Evolutionary conservation across 2,888 invertebrate species (phyloP), one percentile per base, ranked within the genome.

Genomic region (Coremacera marginata): DNA sequence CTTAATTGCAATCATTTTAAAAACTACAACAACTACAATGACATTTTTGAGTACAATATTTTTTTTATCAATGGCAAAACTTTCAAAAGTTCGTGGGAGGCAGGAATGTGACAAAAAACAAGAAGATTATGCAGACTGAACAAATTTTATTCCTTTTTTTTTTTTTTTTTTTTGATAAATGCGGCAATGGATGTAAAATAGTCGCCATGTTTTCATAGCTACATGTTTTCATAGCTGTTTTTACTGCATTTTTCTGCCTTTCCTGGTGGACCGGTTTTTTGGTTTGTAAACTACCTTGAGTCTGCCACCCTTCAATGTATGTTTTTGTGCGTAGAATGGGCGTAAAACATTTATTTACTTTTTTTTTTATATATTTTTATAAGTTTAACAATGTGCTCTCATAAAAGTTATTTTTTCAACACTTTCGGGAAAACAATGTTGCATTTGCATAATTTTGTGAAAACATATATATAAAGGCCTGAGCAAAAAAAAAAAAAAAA

Each of bases 391-490:
- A 60, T 60, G 14, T 22, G 27, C 16, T 25, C 25, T 25, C 52
- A 52, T 27, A 67, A 51, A 62, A 65, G 31, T 11, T 52, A 55
- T 55, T 25, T 31, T 51, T 31, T 65, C 34, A 65, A 65, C 67
- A 74, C 52, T 65, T 34, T 63, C 16, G 27, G 65, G 55, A 55
- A 74, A 67, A 74, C 52, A 65, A 55, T 74, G 55, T 74, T 37
- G 19, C 74, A 65, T 74, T 74, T 74, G 63, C 74, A 65, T 65
- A 62, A 62, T 62, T 72, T 62, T 72, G 16, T 14, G 9, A 60
- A 72, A 49, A 62, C 5, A n/a, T 16, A 27, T 31, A 71, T n/a
- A 37, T 19, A 51, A 34, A 71, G 52, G 22, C 3, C 31, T 52
- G 27, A 55, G 52, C 51, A 44, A 37, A 67, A 67, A 51, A 68